Evolutionary conservation across 2,113 vertebrate species (phyloP).

Genomic region (Chionodraco myersi): DNA sequence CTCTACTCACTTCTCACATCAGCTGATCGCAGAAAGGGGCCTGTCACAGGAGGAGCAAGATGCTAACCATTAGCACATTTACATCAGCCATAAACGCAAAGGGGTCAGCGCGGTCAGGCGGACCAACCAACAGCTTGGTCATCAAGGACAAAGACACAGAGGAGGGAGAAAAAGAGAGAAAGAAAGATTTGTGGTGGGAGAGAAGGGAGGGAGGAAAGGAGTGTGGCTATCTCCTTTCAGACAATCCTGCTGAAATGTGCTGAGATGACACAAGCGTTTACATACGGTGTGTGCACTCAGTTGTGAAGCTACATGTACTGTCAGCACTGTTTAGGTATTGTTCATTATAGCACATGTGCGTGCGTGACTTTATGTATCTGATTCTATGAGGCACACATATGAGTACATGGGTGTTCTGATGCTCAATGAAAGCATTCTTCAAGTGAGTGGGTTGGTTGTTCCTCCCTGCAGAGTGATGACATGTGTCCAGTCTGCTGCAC

Average conservation of each 20-base stretch:
- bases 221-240: slow-evolving; percentile 68
- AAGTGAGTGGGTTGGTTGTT: slow-evolving; percentile 12
- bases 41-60: slow-evolving; percentile 65
- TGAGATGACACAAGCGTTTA: slow-evolving; percentile 75
- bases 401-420: background rate
- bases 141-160: slow-evolving; percentile 75
- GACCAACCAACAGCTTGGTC: slow-evolving; percentile 80
- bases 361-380: slow-evolving; percentile 24
- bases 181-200: slow-evolving; percentile 19
- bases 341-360: slow-evolving; percentile 41
- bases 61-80: slow-evolving; percentile 78
- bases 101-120: slow-evolving; percentile 74
- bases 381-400: slow-evolving; percentile 2
- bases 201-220: slow-evolving; percentile 42
- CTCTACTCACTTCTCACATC: slow-evolving; percentile 57
- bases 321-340: slow-evolving; percentile 60
- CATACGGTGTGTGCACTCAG: slow-evolving; percentile 60
- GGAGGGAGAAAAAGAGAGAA: slow-evolving; percentile 39
- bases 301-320: slow-evolving; percentile 60
- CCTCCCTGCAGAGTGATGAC: slow-evolving; percentile 42
- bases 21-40: slow-evolving; percentile 61
- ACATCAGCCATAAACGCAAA: slow-evolving; percentile 66
- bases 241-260: slow-evolving; percentile 66
- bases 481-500: slow-evolving; percentile 43
- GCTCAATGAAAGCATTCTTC: slow-evolving; percentile 19